Conservation (phyloP, 2,797 vertebrate species). For the Cynopterus sphinx region DNA sequence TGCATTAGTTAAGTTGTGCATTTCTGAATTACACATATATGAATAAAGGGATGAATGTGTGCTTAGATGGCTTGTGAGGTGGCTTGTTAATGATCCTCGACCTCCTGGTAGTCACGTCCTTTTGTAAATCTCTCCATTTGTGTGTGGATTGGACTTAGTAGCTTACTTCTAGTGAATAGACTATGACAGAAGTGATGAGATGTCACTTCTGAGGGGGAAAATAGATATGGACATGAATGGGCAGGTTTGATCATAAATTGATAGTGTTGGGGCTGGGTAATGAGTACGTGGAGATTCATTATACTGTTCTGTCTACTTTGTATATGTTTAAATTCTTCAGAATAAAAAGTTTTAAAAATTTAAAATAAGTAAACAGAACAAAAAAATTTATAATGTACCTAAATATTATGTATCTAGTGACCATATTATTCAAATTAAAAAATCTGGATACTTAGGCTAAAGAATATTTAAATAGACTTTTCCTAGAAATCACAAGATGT, state of each 20-base stretch:
- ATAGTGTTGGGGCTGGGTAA: background rate
- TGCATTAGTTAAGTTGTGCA: background rate
- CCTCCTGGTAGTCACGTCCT: background rate
- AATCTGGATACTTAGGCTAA: slow-evolving; percentile 22
- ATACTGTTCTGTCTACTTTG: background rate
- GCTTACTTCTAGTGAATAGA: background rate
- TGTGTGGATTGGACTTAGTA: background rate
- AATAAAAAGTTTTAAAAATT: background rate
- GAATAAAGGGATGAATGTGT: background rate
- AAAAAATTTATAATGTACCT: background rate
- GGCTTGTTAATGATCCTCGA: background rate
- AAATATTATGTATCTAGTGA: slow-evolving; percentile 28
- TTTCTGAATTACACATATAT: background rate
- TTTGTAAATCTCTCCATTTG: background rate
- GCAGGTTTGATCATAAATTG: background rate
- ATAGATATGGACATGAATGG: background rate
- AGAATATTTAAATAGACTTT: background rate
- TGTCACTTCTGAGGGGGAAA: background rate
- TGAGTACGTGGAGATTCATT: background rate
- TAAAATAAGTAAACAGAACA: background rate
- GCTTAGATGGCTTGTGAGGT: background rate
- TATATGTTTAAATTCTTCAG: background rate
- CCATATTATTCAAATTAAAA: slow-evolving; percentile 11
- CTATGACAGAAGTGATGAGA: background rate
- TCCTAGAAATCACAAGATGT: background rate